Conservation (phyloP, 2,113 vertebrate genomes). For the Hepsetus odoe region DNA sequence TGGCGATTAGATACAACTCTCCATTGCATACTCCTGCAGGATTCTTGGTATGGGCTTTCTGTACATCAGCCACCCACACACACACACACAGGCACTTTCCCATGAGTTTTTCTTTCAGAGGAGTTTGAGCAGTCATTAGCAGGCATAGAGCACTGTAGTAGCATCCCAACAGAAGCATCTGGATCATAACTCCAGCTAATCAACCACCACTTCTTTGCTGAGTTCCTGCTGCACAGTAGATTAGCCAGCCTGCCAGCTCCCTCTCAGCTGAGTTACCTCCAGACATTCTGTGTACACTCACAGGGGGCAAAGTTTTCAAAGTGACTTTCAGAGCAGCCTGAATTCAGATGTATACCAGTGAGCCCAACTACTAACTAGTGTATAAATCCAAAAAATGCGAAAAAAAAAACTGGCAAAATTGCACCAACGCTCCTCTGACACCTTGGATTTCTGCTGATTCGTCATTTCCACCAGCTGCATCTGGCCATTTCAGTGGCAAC, state of each 20-base stretch:
- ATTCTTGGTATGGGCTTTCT: neutral
- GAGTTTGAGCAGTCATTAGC: conserved; percentile 24
- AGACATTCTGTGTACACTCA: neutral
- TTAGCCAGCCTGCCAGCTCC: conserved; percentile 7
- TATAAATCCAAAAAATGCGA: neutral
- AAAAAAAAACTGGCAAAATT: neutral
- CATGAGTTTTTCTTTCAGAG: neutral
- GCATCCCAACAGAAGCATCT: neutral
- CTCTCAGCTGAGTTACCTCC: neutral
- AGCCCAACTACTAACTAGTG: neutral
- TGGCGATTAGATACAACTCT: too few relatives aligned
- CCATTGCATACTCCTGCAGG: neutral
- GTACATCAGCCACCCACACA: neutral
- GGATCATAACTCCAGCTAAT: conserved; percentile 22
- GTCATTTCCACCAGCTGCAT: too few relatives aligned
- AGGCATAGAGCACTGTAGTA: conserved; percentile 1
- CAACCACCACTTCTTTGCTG: neutral
- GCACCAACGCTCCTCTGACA: too few relatives aligned
- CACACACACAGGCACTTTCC: neutral
- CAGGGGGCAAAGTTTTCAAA: neutral
- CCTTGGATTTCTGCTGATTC: too few relatives aligned
- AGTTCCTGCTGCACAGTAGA: neutral
- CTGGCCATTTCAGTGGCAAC: too few relatives aligned
- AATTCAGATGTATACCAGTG: neutral
- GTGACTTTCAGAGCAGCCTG: neutral